Evolutionary conservation across 2,113 vertebrate genomes (phyloP).

Genomic region (Burhinus bistriatus): DNA sequence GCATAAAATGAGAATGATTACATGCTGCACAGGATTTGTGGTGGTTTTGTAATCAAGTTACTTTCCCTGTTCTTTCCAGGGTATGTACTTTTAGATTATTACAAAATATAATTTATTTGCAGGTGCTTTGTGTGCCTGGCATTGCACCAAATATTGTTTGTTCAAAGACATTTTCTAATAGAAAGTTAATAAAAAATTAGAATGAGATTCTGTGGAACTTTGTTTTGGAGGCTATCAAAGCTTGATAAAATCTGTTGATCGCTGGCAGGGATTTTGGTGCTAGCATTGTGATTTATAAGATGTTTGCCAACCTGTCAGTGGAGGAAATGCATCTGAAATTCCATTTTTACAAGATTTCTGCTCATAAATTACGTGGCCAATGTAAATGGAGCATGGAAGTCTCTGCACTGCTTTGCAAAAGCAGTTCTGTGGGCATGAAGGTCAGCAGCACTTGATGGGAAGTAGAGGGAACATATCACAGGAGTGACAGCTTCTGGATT

Average conservation of each 20-base stretch:
- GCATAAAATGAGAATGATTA: not conserved
- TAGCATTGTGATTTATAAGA: slow-evolving; percentile 18
- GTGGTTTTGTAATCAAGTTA: not conserved
- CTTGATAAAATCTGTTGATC: not conserved
- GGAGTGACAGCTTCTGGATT: not conserved
- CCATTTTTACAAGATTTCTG: not conserved
- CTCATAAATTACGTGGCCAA: not conserved
- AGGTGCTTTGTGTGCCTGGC: not conserved
- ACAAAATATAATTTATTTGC: not conserved
- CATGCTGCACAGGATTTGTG: not conserved
- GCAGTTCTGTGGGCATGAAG: not conserved
- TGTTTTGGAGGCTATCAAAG: not conserved
- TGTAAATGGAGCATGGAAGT: not conserved
- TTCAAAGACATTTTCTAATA: slow-evolving; percentile 20
- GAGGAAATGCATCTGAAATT: not conserved
- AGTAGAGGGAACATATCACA: not conserved
- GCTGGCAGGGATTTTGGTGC: not conserved
- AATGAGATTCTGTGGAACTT: not conserved
- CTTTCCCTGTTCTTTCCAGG: not conserved
- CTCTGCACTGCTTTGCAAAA: not conserved
- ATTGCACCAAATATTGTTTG: not conserved
- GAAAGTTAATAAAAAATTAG: slow-evolving; percentile 36
- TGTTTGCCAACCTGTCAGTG: not conserved
- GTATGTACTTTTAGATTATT: not conserved
- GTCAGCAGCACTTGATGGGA: not conserved